phyloP scores from a whole-genome alignment of 2,113 vertebrate genomes.

The Rhinichthys klamathensis region DNA sequence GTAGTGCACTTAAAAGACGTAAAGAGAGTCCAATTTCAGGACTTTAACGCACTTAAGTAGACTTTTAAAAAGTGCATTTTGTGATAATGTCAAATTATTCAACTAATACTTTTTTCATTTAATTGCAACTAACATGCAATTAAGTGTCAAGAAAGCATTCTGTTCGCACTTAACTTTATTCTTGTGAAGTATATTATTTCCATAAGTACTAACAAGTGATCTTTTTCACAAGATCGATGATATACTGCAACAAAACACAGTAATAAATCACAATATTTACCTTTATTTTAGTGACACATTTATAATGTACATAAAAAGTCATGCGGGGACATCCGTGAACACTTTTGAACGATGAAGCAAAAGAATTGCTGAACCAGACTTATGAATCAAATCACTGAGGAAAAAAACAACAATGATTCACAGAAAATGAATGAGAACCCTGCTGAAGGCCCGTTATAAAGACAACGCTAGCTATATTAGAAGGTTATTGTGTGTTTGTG shows the following conservation, averaged over 20 bases:
- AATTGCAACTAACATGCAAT: neutral
- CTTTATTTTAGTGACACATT: neutral
- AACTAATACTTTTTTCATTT: neutral
- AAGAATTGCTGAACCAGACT: neutral
- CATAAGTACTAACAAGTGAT: no score
- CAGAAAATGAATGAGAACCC: neutral
- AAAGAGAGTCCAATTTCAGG: no score
- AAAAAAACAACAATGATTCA: neutral
- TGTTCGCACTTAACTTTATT: no score
- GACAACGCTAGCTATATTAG: no score
- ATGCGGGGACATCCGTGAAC: neutral
- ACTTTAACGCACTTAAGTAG: no score
- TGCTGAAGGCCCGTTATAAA: neutral
- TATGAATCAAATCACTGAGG: neutral
- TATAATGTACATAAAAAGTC: neutral
- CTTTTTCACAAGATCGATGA: no score
- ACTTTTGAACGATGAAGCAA: neutral
- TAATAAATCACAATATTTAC: neutral
- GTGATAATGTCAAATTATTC: neutral
- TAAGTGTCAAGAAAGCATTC: neutral
- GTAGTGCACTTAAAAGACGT: no score
- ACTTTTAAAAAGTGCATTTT: neutral
- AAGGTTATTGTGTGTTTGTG: no score
- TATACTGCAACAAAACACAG: neutral
- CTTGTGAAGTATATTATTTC: no score